Conservation (phyloP, 2,888 invertebrate genomes). For the Stenichneumon culpator region DNA sequence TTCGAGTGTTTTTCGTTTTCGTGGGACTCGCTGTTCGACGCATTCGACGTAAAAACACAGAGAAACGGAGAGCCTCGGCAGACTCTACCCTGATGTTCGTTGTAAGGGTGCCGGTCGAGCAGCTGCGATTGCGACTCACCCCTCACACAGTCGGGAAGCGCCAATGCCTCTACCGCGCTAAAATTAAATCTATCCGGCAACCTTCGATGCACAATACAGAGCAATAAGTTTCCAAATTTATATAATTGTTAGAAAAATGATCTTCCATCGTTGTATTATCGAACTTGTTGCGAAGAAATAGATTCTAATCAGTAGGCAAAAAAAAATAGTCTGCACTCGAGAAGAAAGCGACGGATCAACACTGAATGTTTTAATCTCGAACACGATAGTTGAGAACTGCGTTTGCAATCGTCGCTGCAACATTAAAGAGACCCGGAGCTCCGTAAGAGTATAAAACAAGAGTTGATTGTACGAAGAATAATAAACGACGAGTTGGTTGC, state of each 20-base stretch:
- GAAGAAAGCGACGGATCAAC: neutral
- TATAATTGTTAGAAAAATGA: neutral
- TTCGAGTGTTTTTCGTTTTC: neutral
- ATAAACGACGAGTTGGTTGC: neutral
- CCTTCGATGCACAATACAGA: neutral
- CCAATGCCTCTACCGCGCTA: neutral
- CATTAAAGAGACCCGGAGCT: neutral
- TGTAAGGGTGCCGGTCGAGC: conserved; percentile 28
- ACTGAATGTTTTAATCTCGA: neutral
- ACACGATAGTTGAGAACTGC: neutral
- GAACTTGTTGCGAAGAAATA: neutral
- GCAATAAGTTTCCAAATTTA: neutral
- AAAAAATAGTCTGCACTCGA: neutral
- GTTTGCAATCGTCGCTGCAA: neutral
- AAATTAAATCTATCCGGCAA: neutral
- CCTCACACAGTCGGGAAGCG: neutral
- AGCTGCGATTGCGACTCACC: conserved; percentile 34
- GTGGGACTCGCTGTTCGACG: neutral
- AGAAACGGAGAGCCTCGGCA: neutral
- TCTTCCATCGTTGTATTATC: neutral
- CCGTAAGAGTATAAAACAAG: neutral
- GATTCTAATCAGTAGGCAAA: neutral
- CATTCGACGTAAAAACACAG: neutral
- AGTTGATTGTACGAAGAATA: conserved; percentile 3
- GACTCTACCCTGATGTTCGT: conserved; percentile 1